Conservation (phyloP, 37 sponge, comb jelly and placozoan genomes). For the Bolinopsis microptera region DNA sequence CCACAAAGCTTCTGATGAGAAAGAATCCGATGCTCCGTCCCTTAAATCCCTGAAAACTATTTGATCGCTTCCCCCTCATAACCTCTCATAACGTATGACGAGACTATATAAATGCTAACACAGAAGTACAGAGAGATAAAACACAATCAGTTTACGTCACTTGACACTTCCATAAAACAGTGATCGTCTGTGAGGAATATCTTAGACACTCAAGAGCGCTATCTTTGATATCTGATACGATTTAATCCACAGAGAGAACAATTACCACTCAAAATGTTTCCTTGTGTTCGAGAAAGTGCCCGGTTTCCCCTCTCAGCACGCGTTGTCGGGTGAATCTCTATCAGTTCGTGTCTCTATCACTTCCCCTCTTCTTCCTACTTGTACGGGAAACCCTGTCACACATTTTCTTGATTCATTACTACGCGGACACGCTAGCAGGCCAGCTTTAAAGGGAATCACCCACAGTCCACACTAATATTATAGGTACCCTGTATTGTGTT, state of each 20-base stretch:
- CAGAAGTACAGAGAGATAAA: too few species aligned
- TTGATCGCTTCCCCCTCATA: too few species aligned
- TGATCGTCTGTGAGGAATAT: neutral
- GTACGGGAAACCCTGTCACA: neutral
- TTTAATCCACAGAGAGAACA: neutral
- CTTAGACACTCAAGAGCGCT: neutral
- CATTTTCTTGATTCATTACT: too few species aligned
- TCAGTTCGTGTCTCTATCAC: neutral
- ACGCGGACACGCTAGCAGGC: too few species aligned
- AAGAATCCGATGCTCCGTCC: too few species aligned
- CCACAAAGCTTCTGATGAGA: too few species aligned
- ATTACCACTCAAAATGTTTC: neutral
- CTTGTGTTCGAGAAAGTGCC: neutral
- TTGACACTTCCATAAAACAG: neutral
- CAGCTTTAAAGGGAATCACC: too few species aligned
- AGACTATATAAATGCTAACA: too few species aligned
- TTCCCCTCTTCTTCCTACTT: neutral
- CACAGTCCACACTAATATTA: too few species aligned
- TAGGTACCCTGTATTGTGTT: too few species aligned
- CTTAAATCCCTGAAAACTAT: too few species aligned
- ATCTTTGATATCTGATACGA: neutral
- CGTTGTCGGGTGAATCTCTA: neutral
- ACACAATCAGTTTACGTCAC: neutral
- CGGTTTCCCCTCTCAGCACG: neutral
- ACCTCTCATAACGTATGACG: too few species aligned